These are phyloP conservation scores for Holacanthella duospinosa DNA, from an alignment of 2,888 invertebrate species.

Conservation along the genomic window DNA sequence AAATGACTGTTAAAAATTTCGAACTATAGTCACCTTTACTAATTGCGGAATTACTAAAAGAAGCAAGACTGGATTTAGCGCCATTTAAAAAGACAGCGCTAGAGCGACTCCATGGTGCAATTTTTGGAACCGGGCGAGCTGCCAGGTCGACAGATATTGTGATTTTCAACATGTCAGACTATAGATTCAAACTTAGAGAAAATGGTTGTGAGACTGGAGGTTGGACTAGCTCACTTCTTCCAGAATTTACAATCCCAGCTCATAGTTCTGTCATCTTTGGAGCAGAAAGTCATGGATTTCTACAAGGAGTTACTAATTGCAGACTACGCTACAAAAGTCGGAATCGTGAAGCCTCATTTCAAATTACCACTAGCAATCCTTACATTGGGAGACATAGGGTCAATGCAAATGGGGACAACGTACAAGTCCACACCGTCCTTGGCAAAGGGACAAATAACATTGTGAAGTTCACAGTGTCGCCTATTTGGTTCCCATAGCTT, in stretches of 20 bases:
- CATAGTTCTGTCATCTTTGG: conserved; percentile 8
- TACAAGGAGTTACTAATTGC: conserved; percentile 10
- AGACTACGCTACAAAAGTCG: not conserved
- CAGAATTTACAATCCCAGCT: not conserved
- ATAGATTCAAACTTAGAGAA: not conserved
- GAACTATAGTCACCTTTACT: too few relatives aligned
- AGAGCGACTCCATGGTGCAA: not conserved
- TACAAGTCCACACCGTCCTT: not conserved
- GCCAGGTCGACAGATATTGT: conserved; percentile 12
- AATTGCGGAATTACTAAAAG: not conserved
- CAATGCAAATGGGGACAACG: not conserved
- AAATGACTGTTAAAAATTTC: too few relatives aligned
- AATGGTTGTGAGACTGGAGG: conserved; percentile 10
- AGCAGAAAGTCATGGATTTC: conserved; percentile 11
- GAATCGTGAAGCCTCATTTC: not conserved
- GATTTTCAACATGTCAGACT: conserved; percentile 6
- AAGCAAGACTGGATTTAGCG: not conserved
- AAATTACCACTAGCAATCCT: not conserved
- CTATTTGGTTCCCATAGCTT: too few relatives aligned
- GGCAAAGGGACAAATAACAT: conserved; percentile 1
- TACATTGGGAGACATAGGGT: not conserved
- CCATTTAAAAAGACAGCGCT: conserved; percentile 9
- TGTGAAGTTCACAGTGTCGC: not conserved
- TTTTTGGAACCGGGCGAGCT: conserved; percentile 14
- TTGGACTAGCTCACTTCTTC: conserved; percentile 9